These are phyloP conservation scores for Diorhabda carinulata DNA, from an alignment of 1,140 invertebrate species.

Conservation along the genomic window DNA sequence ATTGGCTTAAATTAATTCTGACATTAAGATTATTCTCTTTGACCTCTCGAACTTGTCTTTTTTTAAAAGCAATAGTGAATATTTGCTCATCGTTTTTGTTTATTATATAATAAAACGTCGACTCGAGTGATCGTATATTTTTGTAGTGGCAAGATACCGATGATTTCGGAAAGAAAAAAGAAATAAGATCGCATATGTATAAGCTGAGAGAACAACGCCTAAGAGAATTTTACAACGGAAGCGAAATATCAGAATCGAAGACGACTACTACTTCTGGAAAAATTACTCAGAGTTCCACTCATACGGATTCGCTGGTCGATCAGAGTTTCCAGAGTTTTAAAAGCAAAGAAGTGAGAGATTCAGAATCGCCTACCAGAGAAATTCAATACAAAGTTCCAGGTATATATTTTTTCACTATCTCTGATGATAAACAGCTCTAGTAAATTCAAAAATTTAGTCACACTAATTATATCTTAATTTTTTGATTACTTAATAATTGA, in stretches of 20 bases:
- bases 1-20: too few species aligned
- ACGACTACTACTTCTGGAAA: conserved; percentile 42
- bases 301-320: conserved; percentile 66
- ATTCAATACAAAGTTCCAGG: conserved; percentile 50
- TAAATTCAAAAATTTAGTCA: too few species aligned
- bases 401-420: conserved; percentile 8
- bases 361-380: conserved; percentile 66
- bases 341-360: conserved; percentile 71
- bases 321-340: conserved; percentile 72
- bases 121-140: conserved; percentile 7
- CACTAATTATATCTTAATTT: too few species aligned
- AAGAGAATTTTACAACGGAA: conserved; percentile 62
- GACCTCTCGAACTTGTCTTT: neutral
- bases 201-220: conserved; percentile 72
- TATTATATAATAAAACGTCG: conserved; percentile 5
- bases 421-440: too few species aligned
- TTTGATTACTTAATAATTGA: too few species aligned
- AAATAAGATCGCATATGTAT: conserved; percentile 79
- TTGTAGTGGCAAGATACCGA: conserved; percentile 79
- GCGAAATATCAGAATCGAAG: conserved; percentile 46
- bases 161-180: conserved; percentile 78
- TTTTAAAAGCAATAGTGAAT: too few species aligned
- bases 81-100: too few species aligned
- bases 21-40: too few species aligned
- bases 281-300: conserved; percentile 35